phyloP scores from a whole-genome alignment of 2,797 vertebrate species.

The Amazonetta brasiliensis region DNA sequence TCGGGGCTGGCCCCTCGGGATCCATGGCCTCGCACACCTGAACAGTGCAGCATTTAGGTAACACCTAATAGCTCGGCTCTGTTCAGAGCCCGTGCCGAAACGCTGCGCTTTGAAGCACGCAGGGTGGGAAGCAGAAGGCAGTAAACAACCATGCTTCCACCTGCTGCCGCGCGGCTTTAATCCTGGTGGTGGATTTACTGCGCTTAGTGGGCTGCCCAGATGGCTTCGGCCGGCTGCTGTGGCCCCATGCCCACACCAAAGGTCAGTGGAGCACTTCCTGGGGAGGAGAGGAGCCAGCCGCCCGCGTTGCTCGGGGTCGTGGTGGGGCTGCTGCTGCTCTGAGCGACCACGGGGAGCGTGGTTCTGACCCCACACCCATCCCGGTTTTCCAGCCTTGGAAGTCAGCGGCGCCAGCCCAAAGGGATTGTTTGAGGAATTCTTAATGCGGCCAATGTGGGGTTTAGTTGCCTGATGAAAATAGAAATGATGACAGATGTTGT shows the following conservation, averaged over 20 bases:
- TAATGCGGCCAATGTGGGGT: neutral
- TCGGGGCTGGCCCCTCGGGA: neutral
- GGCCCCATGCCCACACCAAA: neutral
- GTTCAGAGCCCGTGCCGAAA: neutral
- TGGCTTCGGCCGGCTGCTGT: neutral
- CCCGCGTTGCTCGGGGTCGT: neutral
- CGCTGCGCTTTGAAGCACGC: neutral
- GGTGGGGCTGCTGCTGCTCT: neutral
- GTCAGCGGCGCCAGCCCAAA: neutral
- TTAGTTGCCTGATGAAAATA: neutral
- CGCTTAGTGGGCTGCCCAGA: constrained; percentile 42
- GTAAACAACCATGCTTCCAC: neutral
- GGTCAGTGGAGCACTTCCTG: neutral
- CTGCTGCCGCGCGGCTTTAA: neutral
- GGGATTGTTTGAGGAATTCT: neutral
- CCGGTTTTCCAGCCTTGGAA: neutral
- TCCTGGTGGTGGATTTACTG: constrained; percentile 47
- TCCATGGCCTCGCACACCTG: neutral
- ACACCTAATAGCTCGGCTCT: neutral
- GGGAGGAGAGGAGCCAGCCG: constrained; percentile 8
- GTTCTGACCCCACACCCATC: neutral
- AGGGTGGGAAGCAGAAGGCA: neutral
- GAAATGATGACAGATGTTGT: neutral
- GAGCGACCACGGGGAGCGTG: too few species aligned
- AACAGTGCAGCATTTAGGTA: neutral